Percentiles rank a stretch among this genome's conserved stretches.
phyloP scores from a whole-genome alignment of 2,888 invertebrate genomes.

The Drosophila recens region DNA sequence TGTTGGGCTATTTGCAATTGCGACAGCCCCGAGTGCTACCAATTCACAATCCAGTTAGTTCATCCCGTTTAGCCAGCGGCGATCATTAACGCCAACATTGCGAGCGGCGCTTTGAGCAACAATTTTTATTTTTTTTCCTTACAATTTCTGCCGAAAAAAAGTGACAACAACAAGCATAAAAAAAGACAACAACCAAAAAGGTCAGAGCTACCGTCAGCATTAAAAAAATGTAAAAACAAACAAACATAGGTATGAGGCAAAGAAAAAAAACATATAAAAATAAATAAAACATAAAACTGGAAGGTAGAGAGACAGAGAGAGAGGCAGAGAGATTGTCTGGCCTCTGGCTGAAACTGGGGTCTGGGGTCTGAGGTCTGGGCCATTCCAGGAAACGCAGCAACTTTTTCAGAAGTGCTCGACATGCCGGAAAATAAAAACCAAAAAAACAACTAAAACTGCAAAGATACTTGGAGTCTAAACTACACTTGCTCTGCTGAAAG shows the following conservation, averaged over 20 bases:
- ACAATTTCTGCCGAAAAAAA: constrained; percentile 65
- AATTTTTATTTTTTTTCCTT: constrained; percentile 33
- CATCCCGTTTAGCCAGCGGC: constrained; percentile 40
- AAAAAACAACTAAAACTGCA: constrained; percentile 24
- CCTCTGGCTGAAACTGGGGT: constrained; percentile 21
- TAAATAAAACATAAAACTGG: constrained; percentile 62
- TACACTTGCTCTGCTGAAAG: constrained; percentile 26
- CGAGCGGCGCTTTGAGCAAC: constrained; percentile 63
- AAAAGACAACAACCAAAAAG: constrained; percentile 48
- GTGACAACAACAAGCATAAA: constrained; percentile 39
- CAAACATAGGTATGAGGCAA: constrained; percentile 28
- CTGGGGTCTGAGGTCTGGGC: constrained; percentile 19
- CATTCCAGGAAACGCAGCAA: constrained; percentile 69
- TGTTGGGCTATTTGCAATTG: constrained; percentile 63
- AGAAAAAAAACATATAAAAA: constrained; percentile 43
- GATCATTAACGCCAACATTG: constrained; percentile 65
- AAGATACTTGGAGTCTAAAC: constrained; percentile 16
- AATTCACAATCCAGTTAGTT: constrained; percentile 23
- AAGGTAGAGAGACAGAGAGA: constrained; percentile 3
- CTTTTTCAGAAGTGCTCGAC: constrained; percentile 68
- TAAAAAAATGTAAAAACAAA: constrained; percentile 52
- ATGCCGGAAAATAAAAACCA: constrained; percentile 47
- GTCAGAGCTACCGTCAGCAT: constrained; percentile 71
- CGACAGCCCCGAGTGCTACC: constrained; percentile 9
- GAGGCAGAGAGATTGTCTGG: constrained; percentile 26